Conservation (phyloP, 2,888 invertebrate species). For the Torymus auratus region DNA sequence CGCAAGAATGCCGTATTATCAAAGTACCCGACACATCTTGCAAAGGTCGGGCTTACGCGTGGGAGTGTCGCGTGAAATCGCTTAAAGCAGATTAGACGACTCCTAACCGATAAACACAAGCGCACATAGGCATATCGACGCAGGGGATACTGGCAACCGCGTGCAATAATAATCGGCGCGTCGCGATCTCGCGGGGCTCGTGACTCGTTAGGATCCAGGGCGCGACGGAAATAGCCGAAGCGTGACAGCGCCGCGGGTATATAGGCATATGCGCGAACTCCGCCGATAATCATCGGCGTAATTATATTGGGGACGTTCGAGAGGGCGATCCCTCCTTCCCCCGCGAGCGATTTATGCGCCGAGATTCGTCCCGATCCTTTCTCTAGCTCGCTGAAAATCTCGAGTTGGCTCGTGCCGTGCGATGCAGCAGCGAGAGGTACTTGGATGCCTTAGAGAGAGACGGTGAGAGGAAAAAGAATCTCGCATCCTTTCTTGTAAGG, state of each 20-base stretch:
- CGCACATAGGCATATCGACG: too few species aligned
- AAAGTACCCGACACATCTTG: too few species aligned
- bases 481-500: neutral
- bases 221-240: constrained; percentile 23
- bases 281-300: constrained; percentile 35
- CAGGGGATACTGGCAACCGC: neutral
- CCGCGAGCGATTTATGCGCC: neutral
- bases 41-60: too few species aligned
- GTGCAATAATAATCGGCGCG: constrained; percentile 29
- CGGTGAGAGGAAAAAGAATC: too few species aligned
- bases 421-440: too few species aligned
- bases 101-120: too few species aligned
- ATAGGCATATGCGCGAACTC: too few species aligned
- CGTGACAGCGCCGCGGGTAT: constrained; percentile 27
- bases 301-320: constrained; percentile 12
- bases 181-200: constrained; percentile 24
- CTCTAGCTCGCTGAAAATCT: neutral
- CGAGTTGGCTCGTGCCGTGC: neutral
- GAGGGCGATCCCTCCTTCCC: neutral
- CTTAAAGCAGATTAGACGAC: too few species aligned
- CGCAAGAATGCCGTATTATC: too few species aligned
- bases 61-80: too few species aligned
- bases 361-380: neutral
- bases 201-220: constrained; percentile 40
- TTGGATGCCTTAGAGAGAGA: too few species aligned